Evolutionary conservation across 2,888 invertebrate genomes (phyloP).

Genomic region (Rotaria macrura): DNA sequence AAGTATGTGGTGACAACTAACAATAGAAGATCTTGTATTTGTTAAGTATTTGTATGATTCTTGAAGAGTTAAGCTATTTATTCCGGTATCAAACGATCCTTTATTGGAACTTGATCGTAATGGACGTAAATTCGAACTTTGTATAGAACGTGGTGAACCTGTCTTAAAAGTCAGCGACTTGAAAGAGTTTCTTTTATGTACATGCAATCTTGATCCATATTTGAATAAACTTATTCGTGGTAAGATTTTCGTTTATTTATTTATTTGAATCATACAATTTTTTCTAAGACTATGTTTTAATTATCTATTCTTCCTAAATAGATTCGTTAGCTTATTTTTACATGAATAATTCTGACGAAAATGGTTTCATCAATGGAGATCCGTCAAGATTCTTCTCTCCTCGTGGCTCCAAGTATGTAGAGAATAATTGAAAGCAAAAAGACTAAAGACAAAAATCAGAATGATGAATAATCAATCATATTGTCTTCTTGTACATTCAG

Average conservation of each 20-base stretch:
- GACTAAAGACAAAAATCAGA: neutral
- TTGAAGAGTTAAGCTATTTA: constrained; percentile 56
- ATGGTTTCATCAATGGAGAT: neutral
- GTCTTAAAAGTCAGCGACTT: constrained; percentile 55
- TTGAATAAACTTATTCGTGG: constrained; percentile 90
- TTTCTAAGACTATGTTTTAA: too few species aligned
- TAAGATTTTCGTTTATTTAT: constrained; percentile 43
- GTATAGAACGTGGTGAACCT: constrained; percentile 62
- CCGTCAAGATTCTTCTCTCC: neutral
- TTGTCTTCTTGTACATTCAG: neutral
- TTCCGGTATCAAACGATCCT: constrained; percentile 72
- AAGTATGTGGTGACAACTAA: constrained; percentile 60
- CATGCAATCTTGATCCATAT: constrained; percentile 94
- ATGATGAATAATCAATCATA: too few species aligned
- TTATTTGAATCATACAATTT: neutral
- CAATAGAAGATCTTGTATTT: too few species aligned
- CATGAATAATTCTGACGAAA: neutral
- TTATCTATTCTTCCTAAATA: constrained; percentile 35
- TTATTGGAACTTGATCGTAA: constrained; percentile 82
- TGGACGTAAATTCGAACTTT: constrained; percentile 83
- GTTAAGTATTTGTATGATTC: too few species aligned
- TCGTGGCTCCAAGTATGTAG: neutral
- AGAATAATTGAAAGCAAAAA: neutral
- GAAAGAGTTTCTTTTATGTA: constrained; percentile 89
- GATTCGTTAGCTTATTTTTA: neutral